phyloP scores from a whole-genome alignment of 2,113 vertebrate genomes.

The Ochotona princeps region DNA sequence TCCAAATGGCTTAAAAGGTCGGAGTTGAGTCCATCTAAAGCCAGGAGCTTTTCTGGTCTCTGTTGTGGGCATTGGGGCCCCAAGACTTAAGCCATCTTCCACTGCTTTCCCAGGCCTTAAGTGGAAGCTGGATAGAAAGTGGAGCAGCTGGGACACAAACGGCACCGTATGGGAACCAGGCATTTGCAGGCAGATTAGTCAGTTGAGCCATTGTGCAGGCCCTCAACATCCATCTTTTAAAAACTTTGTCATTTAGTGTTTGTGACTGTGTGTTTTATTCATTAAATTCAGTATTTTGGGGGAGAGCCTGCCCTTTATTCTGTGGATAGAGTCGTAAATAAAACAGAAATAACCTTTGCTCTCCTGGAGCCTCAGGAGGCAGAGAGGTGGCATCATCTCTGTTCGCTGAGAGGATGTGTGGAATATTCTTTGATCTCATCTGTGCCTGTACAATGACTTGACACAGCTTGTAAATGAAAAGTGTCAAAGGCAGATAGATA shows the following conservation, averaged over 20 bases:
- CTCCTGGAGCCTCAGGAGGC: background rate
- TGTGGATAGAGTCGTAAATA: background rate
- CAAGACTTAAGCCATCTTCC: background rate
- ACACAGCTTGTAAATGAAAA: background rate
- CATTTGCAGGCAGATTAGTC: no score
- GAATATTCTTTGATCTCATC: background rate
- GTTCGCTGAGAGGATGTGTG: background rate
- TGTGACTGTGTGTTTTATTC: background rate
- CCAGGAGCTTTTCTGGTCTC: no score
- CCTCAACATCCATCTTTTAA: no score
- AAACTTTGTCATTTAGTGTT: no score
- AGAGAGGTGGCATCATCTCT: background rate
- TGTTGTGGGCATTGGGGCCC: background rate
- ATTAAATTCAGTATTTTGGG: background rate
- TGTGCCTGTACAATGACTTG: background rate
- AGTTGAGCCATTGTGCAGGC: no score
- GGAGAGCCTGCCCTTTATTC: background rate
- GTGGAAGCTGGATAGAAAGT: no score
- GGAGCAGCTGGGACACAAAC: no score
- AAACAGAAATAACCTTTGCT: background rate
- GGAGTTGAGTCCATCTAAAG: no score
- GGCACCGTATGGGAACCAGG: no score
- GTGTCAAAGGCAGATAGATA: background rate
- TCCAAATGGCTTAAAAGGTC: no score
- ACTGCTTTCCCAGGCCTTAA: no score